Conservation (phyloP, 2,888 invertebrate species). For the Phortica magna region DNA sequence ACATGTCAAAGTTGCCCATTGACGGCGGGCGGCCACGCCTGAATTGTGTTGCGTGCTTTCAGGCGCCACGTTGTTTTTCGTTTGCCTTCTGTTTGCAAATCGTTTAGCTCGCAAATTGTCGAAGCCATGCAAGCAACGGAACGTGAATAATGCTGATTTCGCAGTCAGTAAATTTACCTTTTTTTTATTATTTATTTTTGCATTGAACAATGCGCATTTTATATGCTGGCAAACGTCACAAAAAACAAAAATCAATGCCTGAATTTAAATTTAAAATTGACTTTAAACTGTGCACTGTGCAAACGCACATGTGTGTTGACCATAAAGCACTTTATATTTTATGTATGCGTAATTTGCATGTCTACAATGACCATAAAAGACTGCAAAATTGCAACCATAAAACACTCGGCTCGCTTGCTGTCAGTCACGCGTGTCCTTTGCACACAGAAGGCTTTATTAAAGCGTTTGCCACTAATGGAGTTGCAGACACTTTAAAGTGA, state of each 20-base stretch:
- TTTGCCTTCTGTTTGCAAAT: background rate
- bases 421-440: background rate
- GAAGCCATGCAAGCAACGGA: too few relatives aligned
- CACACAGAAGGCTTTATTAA: conserved; percentile 17
- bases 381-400: conserved; percentile 43
- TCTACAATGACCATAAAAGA: conserved; percentile 32
- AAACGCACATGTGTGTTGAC: too few relatives aligned
- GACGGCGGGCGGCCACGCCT: background rate
- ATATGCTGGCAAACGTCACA: too few relatives aligned
- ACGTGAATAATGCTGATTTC: too few relatives aligned
- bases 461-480: background rate
- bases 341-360: conserved; percentile 56
- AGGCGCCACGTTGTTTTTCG: conserved; percentile 2
- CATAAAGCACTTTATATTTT: conserved; percentile 17
- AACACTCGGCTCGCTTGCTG: background rate
- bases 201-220: too few relatives aligned
- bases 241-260: too few relatives aligned
- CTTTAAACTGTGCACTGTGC: too few relatives aligned
- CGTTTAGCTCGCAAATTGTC: background rate
- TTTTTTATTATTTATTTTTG: too few relatives aligned
- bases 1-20: background rate
- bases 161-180: too few relatives aligned
- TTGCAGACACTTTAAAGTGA: too few relatives aligned
- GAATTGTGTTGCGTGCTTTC: conserved; percentile 19
- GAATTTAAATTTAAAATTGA: too few relatives aligned